Percentiles rank a stretch among this genome's conserved stretches.
Conservation (phyloP, 2,888 invertebrate species). For the Xestoiulus laeticollis region DNA sequence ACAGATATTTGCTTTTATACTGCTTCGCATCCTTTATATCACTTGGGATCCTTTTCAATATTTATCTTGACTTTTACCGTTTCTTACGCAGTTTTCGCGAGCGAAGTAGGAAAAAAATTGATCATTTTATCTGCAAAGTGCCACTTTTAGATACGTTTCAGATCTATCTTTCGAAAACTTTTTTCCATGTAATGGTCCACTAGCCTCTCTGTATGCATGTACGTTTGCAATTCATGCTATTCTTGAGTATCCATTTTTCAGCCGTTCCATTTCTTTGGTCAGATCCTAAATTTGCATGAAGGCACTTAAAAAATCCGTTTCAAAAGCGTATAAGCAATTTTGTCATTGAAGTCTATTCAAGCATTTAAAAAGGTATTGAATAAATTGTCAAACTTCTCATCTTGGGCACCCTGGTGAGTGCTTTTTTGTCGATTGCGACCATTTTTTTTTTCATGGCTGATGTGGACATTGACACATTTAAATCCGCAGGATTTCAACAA, state of each 20-base stretch:
- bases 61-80: constrained; percentile 32
- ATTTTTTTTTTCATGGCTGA: background rate
- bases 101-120: background rate
- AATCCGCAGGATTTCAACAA: too few species aligned
- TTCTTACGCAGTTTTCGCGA: constrained; percentile 24
- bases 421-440: background rate
- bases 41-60: background rate
- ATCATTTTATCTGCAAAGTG: constrained; percentile 43
- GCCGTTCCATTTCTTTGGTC: constrained; percentile 6
- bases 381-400: background rate
- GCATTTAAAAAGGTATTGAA: constrained; percentile 38
- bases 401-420: background rate
- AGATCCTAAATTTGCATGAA: constrained; percentile 9
- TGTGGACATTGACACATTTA: too few species aligned
- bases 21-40: background rate
- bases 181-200: background rate
- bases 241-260: background rate
- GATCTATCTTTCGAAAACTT: constrained; percentile 4
- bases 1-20: constrained; percentile 38
- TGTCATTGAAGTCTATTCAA: constrained; percentile 21
- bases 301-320: background rate
- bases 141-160: constrained; percentile 24
- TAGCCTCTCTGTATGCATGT: background rate
- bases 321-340: background rate
- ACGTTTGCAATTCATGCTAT: background rate